These are phyloP conservation scores for Phylloscopus trochiloides DNA, from an alignment of 2,113 vertebrate genomes.

Conservation along the genomic window DNA sequence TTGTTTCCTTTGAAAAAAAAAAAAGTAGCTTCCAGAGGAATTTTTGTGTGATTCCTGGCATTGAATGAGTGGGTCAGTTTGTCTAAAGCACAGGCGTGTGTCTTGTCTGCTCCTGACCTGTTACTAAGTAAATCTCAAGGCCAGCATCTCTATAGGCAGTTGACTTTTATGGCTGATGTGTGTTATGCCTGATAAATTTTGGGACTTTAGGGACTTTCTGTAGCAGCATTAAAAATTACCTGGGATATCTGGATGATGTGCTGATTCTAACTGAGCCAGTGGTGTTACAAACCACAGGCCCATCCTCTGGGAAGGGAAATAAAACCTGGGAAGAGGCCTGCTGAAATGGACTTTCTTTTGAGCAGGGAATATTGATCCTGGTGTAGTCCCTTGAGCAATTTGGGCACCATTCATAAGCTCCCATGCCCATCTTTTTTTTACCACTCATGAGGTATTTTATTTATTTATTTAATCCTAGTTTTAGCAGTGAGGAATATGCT, in stretches of 20 bases:
- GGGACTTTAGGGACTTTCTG: background rate
- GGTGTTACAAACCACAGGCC: background rate
- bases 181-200: background rate
- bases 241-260: background rate
- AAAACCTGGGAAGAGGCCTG: background rate
- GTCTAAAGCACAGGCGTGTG: fast-evolving
- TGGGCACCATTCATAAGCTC: background rate
- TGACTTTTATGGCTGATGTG: background rate
- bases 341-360: background rate
- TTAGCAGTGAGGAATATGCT: fast-evolving
- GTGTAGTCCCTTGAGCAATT: background rate
- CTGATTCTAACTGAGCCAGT: background rate
- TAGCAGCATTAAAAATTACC: background rate
- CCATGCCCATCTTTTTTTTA: background rate
- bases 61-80: background rate
- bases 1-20: background rate
- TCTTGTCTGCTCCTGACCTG: background rate
- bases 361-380: background rate
- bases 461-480: background rate
- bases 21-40: background rate
- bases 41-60: background rate
- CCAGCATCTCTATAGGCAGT: background rate
- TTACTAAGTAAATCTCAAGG: background rate
- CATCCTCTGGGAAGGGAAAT: background rate
- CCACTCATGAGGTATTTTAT: background rate